Conservation (phyloP, 2,113 vertebrate genomes). For the Eurystomus gularis region DNA sequence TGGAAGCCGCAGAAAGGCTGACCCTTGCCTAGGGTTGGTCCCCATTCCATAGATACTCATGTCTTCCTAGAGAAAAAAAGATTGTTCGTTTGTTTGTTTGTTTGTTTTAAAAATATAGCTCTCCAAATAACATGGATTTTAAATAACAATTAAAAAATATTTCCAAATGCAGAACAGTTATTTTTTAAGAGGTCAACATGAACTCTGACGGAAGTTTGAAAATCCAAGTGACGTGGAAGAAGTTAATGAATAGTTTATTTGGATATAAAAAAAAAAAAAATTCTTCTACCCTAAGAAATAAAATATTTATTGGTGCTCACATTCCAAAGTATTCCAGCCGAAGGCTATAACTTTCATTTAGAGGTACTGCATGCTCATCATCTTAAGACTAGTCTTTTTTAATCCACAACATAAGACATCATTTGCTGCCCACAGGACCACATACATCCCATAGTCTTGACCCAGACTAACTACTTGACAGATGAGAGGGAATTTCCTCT, state of each 20-base stretch:
- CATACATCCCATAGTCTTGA: rapidly evolving
- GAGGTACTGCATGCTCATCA: not conserved
- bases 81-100: no score
- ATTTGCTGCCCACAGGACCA: not conserved
- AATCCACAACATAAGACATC: not conserved
- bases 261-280: not conserved
- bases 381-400: not conserved
- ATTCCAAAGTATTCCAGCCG: not conserved
- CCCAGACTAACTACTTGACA: not conserved
- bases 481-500: not conserved
- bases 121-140: not conserved
- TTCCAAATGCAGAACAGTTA: not conserved
- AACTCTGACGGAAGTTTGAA: not conserved
- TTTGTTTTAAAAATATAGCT: not conserved
- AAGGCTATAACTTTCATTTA: not conserved
- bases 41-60: not conserved
- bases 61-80: not conserved
- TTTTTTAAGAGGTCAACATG: not conserved
- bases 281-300: not conserved
- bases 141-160: not conserved
- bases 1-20: not conserved
- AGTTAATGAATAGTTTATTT: not conserved
- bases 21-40: not conserved
- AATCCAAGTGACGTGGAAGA: not conserved
- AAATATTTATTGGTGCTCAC: not conserved